These are phyloP conservation scores for Leptatherina wallacei DNA, from an alignment of 2,797 vertebrate species.

Conservation along the genomic window DNA sequence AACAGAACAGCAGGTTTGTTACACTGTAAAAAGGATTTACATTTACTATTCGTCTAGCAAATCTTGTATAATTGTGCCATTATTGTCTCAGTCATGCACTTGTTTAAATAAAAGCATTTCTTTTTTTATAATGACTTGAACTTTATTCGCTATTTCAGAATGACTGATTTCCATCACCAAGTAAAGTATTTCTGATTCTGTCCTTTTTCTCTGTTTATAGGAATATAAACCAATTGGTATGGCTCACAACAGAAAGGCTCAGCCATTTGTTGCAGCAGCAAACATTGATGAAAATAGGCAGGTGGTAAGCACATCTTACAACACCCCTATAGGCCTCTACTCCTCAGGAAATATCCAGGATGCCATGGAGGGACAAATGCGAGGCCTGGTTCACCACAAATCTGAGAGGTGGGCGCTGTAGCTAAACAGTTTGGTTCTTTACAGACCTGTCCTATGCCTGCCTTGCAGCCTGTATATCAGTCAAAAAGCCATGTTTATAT, in stretches of 20 bases:
- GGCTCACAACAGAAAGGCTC: conserved; percentile 92
- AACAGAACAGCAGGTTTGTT: conserved; percentile 91
- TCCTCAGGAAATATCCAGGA: conserved; percentile 98
- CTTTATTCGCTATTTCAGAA: too few species aligned
- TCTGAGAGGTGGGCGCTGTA: conserved; percentile 83
- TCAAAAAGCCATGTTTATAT: not conserved
- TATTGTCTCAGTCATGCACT: not conserved
- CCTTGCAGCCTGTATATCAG: not conserved
- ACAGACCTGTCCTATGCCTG: not conserved
- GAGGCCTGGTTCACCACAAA: conserved; percentile 88
- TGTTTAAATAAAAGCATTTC: not conserved
- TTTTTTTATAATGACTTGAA: not conserved
- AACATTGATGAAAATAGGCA: conserved; percentile 96
- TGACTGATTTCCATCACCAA: too few species aligned
- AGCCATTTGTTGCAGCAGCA: conserved; percentile 94
- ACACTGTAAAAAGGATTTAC: not conserved
- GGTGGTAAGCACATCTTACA: conserved; percentile 97
- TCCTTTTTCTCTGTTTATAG: conserved; percentile 80
- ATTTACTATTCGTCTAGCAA: not conserved
- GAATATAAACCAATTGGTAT: conserved; percentile 92
- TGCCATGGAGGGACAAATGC: conserved; percentile 94
- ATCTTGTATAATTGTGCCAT: not conserved
- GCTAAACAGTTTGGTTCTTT: not conserved
- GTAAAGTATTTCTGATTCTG: not conserved
- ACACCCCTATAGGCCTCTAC: conserved; percentile 98